Evolutionary conservation across 1,140 invertebrate genomes (phyloP), one percentile per base, ranked within the genome.

Genomic region (Euura lappo): DNA sequence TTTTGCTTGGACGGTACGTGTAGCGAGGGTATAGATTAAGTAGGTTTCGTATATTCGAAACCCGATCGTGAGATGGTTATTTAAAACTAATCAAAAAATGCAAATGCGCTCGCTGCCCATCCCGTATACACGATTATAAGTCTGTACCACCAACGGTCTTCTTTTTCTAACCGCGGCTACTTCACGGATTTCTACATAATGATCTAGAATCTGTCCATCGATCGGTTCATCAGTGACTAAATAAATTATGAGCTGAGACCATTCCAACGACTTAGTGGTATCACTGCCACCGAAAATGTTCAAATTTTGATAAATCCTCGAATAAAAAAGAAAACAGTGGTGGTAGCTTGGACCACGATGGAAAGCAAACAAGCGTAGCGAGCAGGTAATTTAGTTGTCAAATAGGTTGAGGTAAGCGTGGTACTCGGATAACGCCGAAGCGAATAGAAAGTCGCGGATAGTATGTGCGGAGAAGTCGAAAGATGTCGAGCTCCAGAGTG

Each of bases 281-380:
- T 28, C 28, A 28, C 1, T 28, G 28, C 28, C 28, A 28, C 28
- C 28, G 28, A 28, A 28, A 28, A 28, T 28, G 28, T 28, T 28
- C 28, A 28, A 28, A 28, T 28, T 28, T 28, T 28, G 28, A 28
- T 28, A 28, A 28, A 28, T 28, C 1, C 28, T 28, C 28, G 1
- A 28, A 28, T 28, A 28, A 28, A 86, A 88, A 72, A 86, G 87
- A 71, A 81, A 75, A 70, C 82, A 77, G 79, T 74, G 28, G 44
- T 46, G 43, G 72, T 8, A 60, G 3, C 13, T 60, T 60, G 51
- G 6, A 60, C 51, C 6, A 6, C 3, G 51, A n/a, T 60, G 51
- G 51, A 60, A 60, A 60, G 51, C 51, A 60, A 60, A 28, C 28
- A 28, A n/a, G 51, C 51, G 51, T 60, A 60, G 51, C 51, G 10